A percentile compares a stretch with the other conserved stretches of the same genome.
Conservation (phyloP, 2,888 invertebrate genomes). For the Dryadula phaetusa region DNA sequence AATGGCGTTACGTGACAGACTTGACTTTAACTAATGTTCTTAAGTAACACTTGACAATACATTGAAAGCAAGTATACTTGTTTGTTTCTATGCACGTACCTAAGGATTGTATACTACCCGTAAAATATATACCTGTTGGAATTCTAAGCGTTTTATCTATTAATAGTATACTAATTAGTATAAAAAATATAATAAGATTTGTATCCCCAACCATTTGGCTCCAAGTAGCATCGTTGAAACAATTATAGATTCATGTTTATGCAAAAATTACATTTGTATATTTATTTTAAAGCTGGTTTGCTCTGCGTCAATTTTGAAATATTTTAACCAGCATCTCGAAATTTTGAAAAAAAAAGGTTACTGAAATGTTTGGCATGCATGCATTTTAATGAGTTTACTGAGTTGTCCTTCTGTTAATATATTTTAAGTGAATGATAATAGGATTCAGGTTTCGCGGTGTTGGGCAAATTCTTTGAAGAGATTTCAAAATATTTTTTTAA, state of each 20-base stretch:
- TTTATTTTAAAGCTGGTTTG: constrained; percentile 1
- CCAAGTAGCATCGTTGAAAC: too few relatives aligned
- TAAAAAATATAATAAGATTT: too few relatives aligned
- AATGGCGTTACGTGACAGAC: constrained; percentile 38
- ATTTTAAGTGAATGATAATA: constrained; percentile 23
- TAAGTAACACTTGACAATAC: constrained; percentile 41
- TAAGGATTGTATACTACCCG: too few relatives aligned
- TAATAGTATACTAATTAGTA: too few relatives aligned
- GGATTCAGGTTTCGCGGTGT: background rate
- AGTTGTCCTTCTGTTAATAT: constrained; percentile 27
- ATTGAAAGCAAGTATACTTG: constrained; percentile 36
- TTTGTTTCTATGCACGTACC: constrained; percentile 24
- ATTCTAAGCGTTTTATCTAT: too few relatives aligned
- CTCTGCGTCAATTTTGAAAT: background rate
- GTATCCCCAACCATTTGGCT: too few relatives aligned
- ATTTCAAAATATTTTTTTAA: constrained; percentile 5
- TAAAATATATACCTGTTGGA: too few relatives aligned
- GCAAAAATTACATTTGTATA: too few relatives aligned
- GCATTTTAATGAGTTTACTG: constrained; percentile 19
- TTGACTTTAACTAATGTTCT: constrained; percentile 37
- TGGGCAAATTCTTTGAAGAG: background rate
- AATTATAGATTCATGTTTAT: too few relatives aligned
- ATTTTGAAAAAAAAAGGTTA: constrained; percentile 25
- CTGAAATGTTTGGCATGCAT: constrained; percentile 26
- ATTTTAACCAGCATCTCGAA: background rate